Base-by-base conservation (phyloP, 1,140 invertebrate species). In the Drosophila sucinea region DNA sequence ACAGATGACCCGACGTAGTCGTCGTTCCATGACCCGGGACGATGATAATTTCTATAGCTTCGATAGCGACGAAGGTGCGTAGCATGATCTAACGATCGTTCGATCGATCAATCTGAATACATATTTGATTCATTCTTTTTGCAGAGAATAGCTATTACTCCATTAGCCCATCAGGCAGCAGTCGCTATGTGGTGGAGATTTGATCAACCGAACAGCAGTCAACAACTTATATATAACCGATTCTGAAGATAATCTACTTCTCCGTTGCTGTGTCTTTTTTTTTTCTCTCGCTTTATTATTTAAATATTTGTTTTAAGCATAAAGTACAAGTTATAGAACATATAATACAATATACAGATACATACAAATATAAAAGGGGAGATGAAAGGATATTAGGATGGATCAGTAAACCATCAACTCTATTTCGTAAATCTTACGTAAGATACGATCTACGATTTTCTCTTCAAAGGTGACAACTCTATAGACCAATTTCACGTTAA, bases 101-200 rank as follows among this genome's bases (percentile, higher is more conserved):
- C 30, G 30, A 30, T 30, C 30, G 30, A 30, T 30, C 4, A 30
- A 30, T 30, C 2, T 38, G 8, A 2, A 11, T 11, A 38, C 11
- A 38, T 38, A 11, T 38, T 10, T 2, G 10, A 38, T 3, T 7
- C 11, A 4, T 3, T 25, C 55, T 82, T 68, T 33, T 79, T 77
- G 4, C 71, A 91, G 90, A 91, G 73, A 91, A 90, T 66, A 91
- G 90, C 77, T 91, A 91, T 60, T 91, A 91, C 57, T 91, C 90
- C 23, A 90, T 91, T 57, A 91, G 90, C 76, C 90, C 90, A 30
- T 82, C 86, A 25, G 77, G 79, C 75, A 91, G 90, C 74, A 90
- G 84, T 81, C 90, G 90, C 64, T 91, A 91, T 56, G 86, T 91
- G 56, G 90, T 91, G 38, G 86, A 91, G 35, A 90, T 91, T 27